A percentile compares a stretch with the other conserved stretches of the same genome.
Evolutionary conservation across 1,140 invertebrate genomes (phyloP).

Genomic region (Macrobrachium rosenbergii): DNA sequence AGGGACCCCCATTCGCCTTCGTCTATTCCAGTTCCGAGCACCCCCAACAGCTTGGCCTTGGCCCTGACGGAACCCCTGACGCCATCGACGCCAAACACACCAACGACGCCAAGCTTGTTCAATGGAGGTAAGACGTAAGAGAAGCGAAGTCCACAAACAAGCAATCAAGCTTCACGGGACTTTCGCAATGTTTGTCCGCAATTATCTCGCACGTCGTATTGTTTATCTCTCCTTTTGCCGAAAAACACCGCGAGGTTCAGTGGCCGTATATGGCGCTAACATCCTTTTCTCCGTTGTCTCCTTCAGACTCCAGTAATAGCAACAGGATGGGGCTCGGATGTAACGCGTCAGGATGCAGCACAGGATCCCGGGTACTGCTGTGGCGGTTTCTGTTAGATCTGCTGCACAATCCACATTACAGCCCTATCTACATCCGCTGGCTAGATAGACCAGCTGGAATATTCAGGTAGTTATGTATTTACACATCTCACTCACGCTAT

Average conservation of each 20-base stretch:
- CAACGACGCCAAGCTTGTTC: neutral
- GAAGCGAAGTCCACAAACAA: neutral
- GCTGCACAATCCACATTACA: slow-evolving; percentile 63
- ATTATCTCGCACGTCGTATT: neutral
- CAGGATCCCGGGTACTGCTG: slow-evolving; percentile 55
- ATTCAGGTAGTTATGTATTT: slow-evolving; percentile 31
- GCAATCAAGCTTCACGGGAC: neutral
- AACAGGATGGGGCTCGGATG: neutral
- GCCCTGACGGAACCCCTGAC: neutral
- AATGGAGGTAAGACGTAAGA: neutral
- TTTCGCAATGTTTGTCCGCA: neutral
- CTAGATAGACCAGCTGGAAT: slow-evolving; percentile 62
- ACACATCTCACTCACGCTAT: too few relatives aligned
- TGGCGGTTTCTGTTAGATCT: slow-evolving; percentile 63
- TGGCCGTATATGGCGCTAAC: neutral
- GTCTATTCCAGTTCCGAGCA: too few relatives aligned
- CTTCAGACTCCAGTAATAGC: neutral
- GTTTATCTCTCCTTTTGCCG: neutral
- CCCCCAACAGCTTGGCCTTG: neutral
- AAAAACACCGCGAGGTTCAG: neutral
- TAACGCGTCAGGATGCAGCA: slow-evolving; percentile 3
- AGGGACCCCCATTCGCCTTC: neutral
- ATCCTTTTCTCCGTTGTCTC: neutral
- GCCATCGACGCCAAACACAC: slow-evolving; percentile 42
- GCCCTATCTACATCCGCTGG: slow-evolving; percentile 65